phyloP scores from a whole-genome alignment of 2,113 vertebrate genomes.

The Platycercus adscitus region DNA sequence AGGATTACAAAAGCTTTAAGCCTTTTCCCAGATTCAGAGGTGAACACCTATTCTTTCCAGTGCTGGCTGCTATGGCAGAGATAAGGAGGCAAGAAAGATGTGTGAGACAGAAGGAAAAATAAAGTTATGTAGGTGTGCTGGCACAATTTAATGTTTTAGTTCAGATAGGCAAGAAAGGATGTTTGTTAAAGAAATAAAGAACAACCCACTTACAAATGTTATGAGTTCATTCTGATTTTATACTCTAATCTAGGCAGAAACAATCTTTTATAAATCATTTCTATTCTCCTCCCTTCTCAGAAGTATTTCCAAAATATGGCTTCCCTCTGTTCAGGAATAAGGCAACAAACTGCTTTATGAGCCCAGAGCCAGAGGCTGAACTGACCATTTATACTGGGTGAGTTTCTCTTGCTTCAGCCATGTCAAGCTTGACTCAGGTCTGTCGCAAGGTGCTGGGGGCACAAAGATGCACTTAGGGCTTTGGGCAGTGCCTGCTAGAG shows the following conservation, averaged over 20 bases:
- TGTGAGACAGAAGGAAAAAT: neutral
- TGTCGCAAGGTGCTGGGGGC: neutral
- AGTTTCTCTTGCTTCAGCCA: neutral
- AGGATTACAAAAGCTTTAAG: neutral
- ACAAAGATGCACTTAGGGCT: neutral
- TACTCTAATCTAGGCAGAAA: neutral
- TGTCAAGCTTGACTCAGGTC: neutral
- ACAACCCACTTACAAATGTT: neutral
- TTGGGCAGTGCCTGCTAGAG: neutral
- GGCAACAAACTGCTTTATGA: neutral
- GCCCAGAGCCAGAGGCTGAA: neutral
- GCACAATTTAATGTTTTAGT: neutral
- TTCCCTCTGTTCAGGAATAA: neutral
- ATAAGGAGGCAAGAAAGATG: conserved; percentile 13
- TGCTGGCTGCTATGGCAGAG: neutral
- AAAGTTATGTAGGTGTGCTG: neutral
- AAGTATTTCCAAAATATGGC: neutral
- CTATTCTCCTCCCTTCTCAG: neutral
- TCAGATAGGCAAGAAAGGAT: neutral
- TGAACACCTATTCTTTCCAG: neutral
- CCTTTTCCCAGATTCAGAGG: neutral
- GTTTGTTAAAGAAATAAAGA: conserved; percentile 2
- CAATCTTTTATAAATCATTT: neutral
- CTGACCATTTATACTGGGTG: neutral
- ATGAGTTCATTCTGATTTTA: neutral